Base-by-base conservation (phyloP, 1,140 invertebrate species). In the Pachyrhynchus sulphureomaculatus region DNA sequence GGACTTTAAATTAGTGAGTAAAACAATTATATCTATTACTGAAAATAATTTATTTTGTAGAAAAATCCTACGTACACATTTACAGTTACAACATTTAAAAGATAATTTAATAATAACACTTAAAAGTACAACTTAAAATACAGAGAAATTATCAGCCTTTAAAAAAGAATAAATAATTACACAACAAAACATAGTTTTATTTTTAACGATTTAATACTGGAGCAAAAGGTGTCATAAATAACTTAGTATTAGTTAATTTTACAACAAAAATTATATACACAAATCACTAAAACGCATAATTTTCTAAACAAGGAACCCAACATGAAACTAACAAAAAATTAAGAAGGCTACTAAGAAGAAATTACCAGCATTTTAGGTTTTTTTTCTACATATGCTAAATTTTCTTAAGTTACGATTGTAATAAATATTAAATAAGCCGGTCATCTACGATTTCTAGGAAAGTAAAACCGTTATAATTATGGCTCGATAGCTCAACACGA, bases 121-220 rank as follows among this genome's bases (percentile, higher is more conserved):
- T 49, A 49, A 32, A 26, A 20, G n/a, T 23, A 20, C 15, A 29
- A 23, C 15, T 13, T 36, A 33, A 52, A 37, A 26, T 54, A 37
- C 24, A 41, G 37, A 41, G 20, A 54, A 41, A 54, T 37, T 5
- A 39, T 45, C 42, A 45, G 42, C 41, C 54, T 47, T 57, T 10
- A 57, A 55, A 37, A 44, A 57, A 47, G 24, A 55, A 55, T 55
- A 42, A 55, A 55, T 42, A 41, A 57, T 15, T 45, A 45, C 44
- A 20, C 26, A 57, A 45, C 47, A 32, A 32, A 49, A 49, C 26
- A 10, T n/a, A 32, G 32, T 18, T 33, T 34, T 33, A 32, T 32
- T 49, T 34, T 32, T 24, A 44, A n/a, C 3, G 32, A 23, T 47
- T 55, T 57, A 57, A 57, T 57, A 57, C 54, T 57, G 54, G 10